Evolutionary conservation across 2,888 invertebrate genomes (phyloP).

Genomic region (Steromphala cineraria): DNA sequence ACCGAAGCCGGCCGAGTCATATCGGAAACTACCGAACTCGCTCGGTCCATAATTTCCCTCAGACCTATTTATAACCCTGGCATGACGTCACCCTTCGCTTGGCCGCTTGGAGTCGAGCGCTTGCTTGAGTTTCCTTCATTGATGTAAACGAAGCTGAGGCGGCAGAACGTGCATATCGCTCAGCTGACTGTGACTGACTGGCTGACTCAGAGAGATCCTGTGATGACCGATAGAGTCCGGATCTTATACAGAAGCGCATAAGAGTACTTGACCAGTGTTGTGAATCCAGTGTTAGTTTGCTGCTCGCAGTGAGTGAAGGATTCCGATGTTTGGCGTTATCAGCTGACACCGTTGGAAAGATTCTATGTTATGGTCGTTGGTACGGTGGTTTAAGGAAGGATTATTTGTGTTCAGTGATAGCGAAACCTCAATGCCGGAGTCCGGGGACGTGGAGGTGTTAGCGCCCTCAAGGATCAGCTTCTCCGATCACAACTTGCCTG

Average conservation of each 20-base stretch:
- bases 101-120: neutral
- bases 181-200: neutral
- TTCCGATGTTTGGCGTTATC: neutral
- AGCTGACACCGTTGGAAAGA: neutral
- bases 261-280: too few relatives aligned
- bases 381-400: constrained; percentile 12
- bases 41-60: neutral
- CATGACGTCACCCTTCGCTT: neutral
- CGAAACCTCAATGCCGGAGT: constrained; percentile 62
- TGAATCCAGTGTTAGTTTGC: neutral
- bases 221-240: too few relatives aligned
- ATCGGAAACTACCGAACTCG: neutral
- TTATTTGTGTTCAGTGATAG: constrained; percentile 7
- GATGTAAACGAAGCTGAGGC: neutral
- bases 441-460: constrained; percentile 62
- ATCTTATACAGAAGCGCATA: too few relatives aligned
- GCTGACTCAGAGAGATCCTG: too few relatives aligned
- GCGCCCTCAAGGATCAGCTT: constrained; percentile 45
- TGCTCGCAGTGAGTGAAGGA: neutral
- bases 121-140: neutral
- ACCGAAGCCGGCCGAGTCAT: neutral
- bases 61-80: neutral
- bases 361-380: constrained; percentile 15
- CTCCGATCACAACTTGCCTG: constrained; percentile 17
- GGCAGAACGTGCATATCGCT: neutral